Base-by-base conservation (phyloP, 2,888 invertebrate genomes). In the Diarsia brunnea region DNA sequence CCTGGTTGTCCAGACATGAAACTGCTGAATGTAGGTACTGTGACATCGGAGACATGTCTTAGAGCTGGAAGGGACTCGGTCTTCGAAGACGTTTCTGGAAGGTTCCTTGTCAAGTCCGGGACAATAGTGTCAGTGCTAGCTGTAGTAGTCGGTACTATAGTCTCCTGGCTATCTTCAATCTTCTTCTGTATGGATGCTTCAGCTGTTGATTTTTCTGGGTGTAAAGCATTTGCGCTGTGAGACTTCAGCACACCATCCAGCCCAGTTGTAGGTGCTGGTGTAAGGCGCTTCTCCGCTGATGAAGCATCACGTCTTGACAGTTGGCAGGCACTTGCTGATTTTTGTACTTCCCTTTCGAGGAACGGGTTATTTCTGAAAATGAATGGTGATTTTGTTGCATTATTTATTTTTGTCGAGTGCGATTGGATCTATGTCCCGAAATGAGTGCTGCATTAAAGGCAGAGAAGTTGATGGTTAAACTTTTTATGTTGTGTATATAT, bases 301-400 rank as follows among this genome's bases (percentile, higher is more conserved):
- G 89, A 87, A 87, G 94, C 91, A 84, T 94, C 95, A 87, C 95
- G 95, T 87, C 93, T 94, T 69, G 94, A 97, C 4, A 97, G 89
- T 82, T 97, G 97, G 77, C 96, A 96, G 7, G 97, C 97, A 87
- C 98, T 98, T 14, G 97, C 97, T 43, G 98, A 98, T 92, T 98
- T 98, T 86, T 97, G 97, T 4, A 98, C 97, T 94, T 97, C 97
- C 86, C 96, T 95, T 84, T 96, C 96, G 58, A 96, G 94, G 85
- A 97, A 97, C 84, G 97, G 97, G 92, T 97, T 97, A 85, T 96
- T 97, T 93, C 97, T 97, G 84, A 1, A 88, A 79, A 86, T 43
- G 7, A 1, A 60, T 60, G 19, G 19, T 19, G 10, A 4, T 31
- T 31, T 31, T 31, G 27, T 60, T 27, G 24, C 19, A 19, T 27